Percentiles rank a stretch among this genome's conserved stretches.
Evolutionary conservation across 1,140 invertebrate genomes (phyloP).

Genomic region (Drosophila punjabiensis): DNA sequence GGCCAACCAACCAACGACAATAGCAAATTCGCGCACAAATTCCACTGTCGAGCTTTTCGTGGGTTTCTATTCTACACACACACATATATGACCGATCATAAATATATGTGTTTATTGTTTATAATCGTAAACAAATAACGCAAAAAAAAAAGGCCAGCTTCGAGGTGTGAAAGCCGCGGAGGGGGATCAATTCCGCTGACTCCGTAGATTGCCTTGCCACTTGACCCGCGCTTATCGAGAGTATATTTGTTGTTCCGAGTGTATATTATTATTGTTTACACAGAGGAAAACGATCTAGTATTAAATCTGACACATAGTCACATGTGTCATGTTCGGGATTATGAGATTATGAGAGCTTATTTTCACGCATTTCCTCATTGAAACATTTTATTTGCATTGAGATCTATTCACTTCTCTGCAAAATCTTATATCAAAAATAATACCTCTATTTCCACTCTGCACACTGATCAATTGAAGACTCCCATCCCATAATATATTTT

Average conservation of each 20-base stretch:
- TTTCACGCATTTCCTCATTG: too few relatives aligned
- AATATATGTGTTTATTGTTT: slow-evolving; percentile 62
- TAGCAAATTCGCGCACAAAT: slow-evolving; percentile 49
- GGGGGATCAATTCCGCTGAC: slow-evolving; percentile 1
- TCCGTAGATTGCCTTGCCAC: slow-evolving; percentile 24
- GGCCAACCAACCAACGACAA: background rate
- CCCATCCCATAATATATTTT: background rate
- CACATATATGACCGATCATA: slow-evolving; percentile 57
- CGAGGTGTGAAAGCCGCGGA: slow-evolving; percentile 9
- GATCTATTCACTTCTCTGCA: too few relatives aligned
- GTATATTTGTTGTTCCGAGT: slow-evolving; percentile 2
- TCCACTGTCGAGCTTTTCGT: slow-evolving; percentile 29
- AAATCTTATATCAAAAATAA: background rate
- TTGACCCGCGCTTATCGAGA: slow-evolving; percentile 26
- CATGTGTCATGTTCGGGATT: too few relatives aligned
- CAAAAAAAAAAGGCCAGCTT: slow-evolving; percentile 14
- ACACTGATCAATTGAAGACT: slow-evolving; percentile 7
- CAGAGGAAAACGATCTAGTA: background rate
- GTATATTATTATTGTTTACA: slow-evolving; percentile 1
- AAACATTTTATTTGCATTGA: background rate
- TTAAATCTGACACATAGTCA: background rate
- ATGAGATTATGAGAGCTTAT: background rate
- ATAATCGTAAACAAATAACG: slow-evolving; percentile 52
- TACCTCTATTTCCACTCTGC: background rate
- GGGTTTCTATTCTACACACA: slow-evolving; percentile 38